Base-by-base conservation (phyloP, 2,888 invertebrate species). In the Cenopis cana region DNA sequence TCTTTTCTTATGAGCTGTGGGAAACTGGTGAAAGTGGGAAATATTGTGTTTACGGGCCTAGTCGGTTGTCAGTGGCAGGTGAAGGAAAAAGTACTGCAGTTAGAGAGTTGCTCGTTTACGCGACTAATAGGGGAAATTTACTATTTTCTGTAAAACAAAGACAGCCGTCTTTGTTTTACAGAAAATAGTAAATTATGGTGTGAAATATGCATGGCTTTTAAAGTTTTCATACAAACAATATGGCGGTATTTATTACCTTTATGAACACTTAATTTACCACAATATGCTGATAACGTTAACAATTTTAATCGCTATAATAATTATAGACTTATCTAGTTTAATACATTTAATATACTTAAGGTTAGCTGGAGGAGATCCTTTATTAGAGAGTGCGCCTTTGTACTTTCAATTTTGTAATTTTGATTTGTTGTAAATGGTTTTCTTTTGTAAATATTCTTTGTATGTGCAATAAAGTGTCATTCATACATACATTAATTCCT, bases 41-140 rank as follows among this genome's bases (percentile, higher is more conserved):
- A 89, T 84, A 90, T 89, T 87, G 87, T 89, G 84, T 90, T 90
- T 89, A 90, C 81, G 87, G 84, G 74, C 72, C 59, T 75, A 75
- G 77, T 74, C 72, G 72, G 74, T 74, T 77, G 73, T 69, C 75
- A 73, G 74, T 68, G 75, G 69, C 73, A 74, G 73, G 56, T 72
- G 71, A 77, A 79, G 79, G 81, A 79, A 80, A 68, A 68, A 73
- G 68, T 61, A 50, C 33, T 52, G 18, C 36, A 64, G 55, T 50
- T 50, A 50, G 61, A 59, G 65, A 70, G 59, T 60, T 36, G 46
- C 20, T 29, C 29, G 64, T 69, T 64, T 36, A 20, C 9, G 14
- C 18, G n/a, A 33, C 12, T 46, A 14, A 56, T 62, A 14, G 49
- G 10, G 29, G 36, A 20, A 46, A 36, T 49, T 36, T 4, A 20